phyloP scores from a whole-genome alignment of 2,888 invertebrate species.

The Physocephala rufipes region DNA sequence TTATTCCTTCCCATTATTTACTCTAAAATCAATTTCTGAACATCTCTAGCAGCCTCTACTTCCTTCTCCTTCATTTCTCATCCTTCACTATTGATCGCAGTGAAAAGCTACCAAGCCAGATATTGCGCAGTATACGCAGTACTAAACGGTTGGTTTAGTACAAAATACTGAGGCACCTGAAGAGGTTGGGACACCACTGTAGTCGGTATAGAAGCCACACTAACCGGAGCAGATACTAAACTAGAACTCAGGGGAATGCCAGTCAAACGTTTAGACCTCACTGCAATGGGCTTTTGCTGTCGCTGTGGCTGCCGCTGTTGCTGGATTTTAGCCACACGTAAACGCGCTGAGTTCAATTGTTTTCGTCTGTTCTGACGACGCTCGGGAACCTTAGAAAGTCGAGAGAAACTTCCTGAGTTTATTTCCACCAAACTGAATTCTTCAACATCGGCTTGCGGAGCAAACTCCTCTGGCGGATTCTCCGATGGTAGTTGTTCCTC shows the following conservation, averaged over 20 bases:
- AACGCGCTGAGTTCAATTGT: conserved; percentile 42
- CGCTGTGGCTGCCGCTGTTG: conserved; percentile 31
- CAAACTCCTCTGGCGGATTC: conserved; percentile 45
- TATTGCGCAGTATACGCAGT: conserved; percentile 48
- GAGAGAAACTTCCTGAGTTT: conserved; percentile 42
- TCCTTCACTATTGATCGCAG: no score
- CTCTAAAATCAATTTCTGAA: no score
- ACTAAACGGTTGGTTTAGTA: conserved; percentile 53
- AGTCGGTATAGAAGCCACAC: conserved; percentile 25
- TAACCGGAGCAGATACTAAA: conserved; percentile 32
- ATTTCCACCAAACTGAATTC: conserved; percentile 44
- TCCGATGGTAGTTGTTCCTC: conserved; percentile 44
- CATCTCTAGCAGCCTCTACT: no score
- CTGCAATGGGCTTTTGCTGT: conserved; percentile 34
- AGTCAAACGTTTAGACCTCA: conserved; percentile 43
- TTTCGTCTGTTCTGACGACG: neutral
- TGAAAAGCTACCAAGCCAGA: conserved; percentile 48
- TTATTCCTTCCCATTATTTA: no score
- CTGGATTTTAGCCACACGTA: conserved; percentile 40
- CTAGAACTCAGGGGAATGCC: conserved; percentile 25
- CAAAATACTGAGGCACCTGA: conserved; percentile 49
- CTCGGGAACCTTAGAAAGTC: conserved; percentile 46
- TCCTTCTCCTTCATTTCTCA: no score
- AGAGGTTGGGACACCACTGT: conserved; percentile 21
- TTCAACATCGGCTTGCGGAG: conserved; percentile 46